These are phyloP conservation scores for Orthonyx spaldingii DNA, from an alignment of 2,113 vertebrate genomes.

Conservation along the genomic window DNA sequence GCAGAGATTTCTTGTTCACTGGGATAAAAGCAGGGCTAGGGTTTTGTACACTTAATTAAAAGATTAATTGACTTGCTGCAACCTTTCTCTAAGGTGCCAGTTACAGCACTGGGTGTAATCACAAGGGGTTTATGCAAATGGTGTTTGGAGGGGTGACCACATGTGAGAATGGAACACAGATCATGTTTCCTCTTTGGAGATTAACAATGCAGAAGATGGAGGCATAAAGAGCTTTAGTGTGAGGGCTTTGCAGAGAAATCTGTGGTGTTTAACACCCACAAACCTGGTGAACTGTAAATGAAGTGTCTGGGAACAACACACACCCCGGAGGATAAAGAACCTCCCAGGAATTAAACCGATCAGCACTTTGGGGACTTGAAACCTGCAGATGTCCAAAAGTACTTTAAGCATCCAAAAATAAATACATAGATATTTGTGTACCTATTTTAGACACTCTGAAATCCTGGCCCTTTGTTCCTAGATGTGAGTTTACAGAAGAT, in stretches of 20 bases:
- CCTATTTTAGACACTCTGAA: not conserved
- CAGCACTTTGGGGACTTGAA: not conserved
- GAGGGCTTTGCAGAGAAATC: not conserved
- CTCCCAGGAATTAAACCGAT: not conserved
- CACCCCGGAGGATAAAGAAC: not conserved
- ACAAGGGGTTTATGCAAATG: not conserved
- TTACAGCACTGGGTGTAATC: not conserved
- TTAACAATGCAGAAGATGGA: not conserved
- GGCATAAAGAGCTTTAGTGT: not conserved
- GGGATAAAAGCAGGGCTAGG: not conserved
- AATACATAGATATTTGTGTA: not conserved
- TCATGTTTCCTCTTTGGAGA: not conserved
- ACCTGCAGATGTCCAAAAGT: not conserved
- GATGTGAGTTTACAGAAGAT: not conserved
- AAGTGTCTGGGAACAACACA: not conserved
- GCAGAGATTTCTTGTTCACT: not conserved
- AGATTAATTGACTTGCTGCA: not conserved
- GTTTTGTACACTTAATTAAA: not conserved
- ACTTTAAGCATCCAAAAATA: not conserved
- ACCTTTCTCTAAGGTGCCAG: not conserved
- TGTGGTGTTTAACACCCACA: not conserved
- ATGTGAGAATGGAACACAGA: rapidly evolving
- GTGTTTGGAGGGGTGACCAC: not conserved
- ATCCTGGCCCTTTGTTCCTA: not conserved
- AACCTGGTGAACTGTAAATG: rapidly evolving